Base-by-base conservation (phyloP, 2,888 invertebrate species). In the Protodeltote pygarga region DNA sequence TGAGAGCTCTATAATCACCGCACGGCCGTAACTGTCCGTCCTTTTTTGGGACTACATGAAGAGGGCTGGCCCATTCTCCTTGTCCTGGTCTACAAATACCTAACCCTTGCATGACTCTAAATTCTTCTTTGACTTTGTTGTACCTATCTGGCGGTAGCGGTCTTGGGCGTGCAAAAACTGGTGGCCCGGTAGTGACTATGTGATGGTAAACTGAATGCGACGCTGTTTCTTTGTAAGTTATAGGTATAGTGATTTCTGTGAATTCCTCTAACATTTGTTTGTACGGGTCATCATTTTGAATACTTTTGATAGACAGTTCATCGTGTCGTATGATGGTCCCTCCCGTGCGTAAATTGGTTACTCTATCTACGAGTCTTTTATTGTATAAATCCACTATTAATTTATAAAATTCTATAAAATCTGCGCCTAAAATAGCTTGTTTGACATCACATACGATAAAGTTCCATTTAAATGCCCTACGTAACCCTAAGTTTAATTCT, bases 21-120 rank as follows among this genome's bases (percentile, higher is more conserved):
- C 14, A 13, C 3, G 37, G 28, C n/a, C 58, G 48, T 28, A 65
- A 6, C 1, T 27, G 32, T 1, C 61, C 61, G 17, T 64, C 33
- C 11, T 67, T 63, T 25, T 75, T 79, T 23, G 34, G 34, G 2
- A 61, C 71, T 0, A 66, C 41, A 23, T 63, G 59, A 17, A 87
- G 39, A 1, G 54, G 57, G 15, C 57, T 31, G 38, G 54, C 60
- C 60, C 34, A 64, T 2, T 40, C 50, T 17, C 57, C 59, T 8
- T 53, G 53, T 2, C 52, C 48, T 2, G 60, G 52, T 13, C 38
- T 34, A 9, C 60, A 64, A n/a, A 64, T 57, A 0, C 57, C 57
- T 17, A 47, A 20, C 2, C 55, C 49, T 13, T 47, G 31, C 57
- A 64, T 34, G 8, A n/a, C 2, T 5, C 11, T 13, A 15, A 44